Conservation (phyloP, 2,113 vertebrate genomes). For the Xiphorhynchus elegans region DNA sequence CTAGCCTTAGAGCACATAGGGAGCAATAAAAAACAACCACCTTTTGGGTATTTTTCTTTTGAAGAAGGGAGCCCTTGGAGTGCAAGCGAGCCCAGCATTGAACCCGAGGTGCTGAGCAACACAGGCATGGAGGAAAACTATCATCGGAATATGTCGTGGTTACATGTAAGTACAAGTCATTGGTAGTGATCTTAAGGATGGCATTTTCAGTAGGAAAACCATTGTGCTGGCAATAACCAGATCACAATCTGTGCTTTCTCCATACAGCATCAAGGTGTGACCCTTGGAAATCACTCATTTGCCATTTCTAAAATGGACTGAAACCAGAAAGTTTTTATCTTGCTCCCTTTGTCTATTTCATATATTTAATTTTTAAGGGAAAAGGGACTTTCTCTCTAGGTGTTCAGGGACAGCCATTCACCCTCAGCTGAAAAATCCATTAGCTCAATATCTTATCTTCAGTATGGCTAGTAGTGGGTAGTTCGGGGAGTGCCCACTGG, state of each 20-base stretch:
- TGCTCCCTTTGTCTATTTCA: neutral
- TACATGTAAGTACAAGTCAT: slow-evolving; percentile 84
- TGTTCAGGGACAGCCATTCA: neutral
- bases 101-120: slow-evolving; percentile 89
- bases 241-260: neutral
- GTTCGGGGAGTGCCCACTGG: neutral
- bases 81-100: slow-evolving; percentile 96
- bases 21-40: slow-evolving; percentile 55
- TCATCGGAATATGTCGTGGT: slow-evolving; percentile 97
- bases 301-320: neutral
- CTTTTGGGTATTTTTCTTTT: slow-evolving; percentile 79
- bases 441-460: neutral
- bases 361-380: neutral
- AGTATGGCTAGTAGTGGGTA: neutral
- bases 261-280: neutral
- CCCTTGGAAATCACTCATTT: neutral
- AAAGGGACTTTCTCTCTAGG: neutral
- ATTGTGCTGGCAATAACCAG: neutral
- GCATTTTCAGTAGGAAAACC: neutral
- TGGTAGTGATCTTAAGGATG: neutral
- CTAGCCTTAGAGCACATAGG: slow-evolving; percentile 68
- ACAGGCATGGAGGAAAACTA: slow-evolving; percentile 93
- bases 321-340: neutral
- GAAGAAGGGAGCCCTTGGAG: slow-evolving; percentile 96
- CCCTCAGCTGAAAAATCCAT: neutral